Conservation (phyloP, 1,140 invertebrate genomes). For the Drosophila arizonae region DNA sequence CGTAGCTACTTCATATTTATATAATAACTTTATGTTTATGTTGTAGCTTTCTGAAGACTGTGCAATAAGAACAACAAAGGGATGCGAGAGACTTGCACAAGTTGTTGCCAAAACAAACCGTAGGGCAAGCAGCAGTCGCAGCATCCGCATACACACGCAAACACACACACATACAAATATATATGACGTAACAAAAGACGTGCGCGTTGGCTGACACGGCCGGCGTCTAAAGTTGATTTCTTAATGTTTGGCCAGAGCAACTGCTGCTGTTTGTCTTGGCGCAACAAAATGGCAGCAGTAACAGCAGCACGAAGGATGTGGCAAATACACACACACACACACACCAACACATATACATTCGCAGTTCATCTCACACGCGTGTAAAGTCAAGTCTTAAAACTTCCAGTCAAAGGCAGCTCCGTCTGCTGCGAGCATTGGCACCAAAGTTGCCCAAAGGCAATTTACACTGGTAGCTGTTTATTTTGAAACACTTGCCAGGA, state of each 20-base stretch:
- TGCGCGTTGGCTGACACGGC: slow-evolving; percentile 49
- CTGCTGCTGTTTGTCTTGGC: slow-evolving; percentile 67
- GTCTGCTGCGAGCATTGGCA: slow-evolving; percentile 34
- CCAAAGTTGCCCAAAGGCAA: slow-evolving; percentile 58
- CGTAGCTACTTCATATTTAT: slow-evolving; percentile 69
- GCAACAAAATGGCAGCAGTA: slow-evolving; percentile 64
- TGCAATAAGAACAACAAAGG: slow-evolving; percentile 29
- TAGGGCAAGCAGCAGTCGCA: slow-evolving; percentile 41
- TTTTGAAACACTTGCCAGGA: slow-evolving; percentile 72
- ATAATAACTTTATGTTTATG: slow-evolving; percentile 79
- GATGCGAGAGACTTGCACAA: slow-evolving; percentile 36
- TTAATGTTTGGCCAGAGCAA: slow-evolving; percentile 72
- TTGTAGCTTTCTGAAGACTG: slow-evolving; percentile 65
- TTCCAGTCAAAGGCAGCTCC: slow-evolving; percentile 30
- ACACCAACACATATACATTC: slow-evolving; percentile 22
- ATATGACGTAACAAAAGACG: slow-evolving; percentile 68
- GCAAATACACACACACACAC: slow-evolving; percentile 19
- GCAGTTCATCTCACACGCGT: slow-evolving; percentile 31
- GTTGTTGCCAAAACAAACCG: slow-evolving; percentile 50
- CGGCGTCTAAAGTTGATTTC: slow-evolving; percentile 78
- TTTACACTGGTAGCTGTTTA: slow-evolving; percentile 77
- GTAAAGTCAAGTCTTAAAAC: slow-evolving; percentile 53
- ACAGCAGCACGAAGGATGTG: slow-evolving; percentile 44
- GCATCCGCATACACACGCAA: slow-evolving; percentile 8
- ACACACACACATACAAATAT: slow-evolving; percentile 19